Conservation (phyloP, 35 echinoderm and acorn worm genomes). For the Holothuria glaberrima region DNA sequence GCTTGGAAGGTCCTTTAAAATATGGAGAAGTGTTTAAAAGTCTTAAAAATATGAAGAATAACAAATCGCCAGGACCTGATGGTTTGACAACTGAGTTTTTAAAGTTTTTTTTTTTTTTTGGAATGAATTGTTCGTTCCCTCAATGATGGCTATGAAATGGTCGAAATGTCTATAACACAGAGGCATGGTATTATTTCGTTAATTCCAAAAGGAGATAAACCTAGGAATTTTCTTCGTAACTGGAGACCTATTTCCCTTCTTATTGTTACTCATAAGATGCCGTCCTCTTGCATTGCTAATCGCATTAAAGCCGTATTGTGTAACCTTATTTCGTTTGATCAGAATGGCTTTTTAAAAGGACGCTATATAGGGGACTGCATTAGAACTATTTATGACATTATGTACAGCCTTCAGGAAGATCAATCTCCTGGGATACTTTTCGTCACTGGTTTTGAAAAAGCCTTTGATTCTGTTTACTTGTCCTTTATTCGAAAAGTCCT, state of each 20-base stretch:
- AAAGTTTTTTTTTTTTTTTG: not conserved
- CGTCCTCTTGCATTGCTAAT: slow-evolving; percentile 7
- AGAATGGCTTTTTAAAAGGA: not conserved
- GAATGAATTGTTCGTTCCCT: not conserved
- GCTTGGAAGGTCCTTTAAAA: too few species aligned
- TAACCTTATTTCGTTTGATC: slow-evolving; percentile 5
- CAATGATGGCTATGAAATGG: not conserved
- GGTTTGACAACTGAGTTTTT: not conserved
- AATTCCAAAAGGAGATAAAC: too few species aligned
- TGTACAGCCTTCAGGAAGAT: not conserved
- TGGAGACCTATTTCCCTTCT: slow-evolving; percentile 12
- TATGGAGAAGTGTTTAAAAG: not conserved
- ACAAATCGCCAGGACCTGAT: slow-evolving; percentile 4
- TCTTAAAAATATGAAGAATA: not conserved
- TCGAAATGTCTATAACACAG: not conserved
- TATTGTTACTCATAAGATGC: not conserved
- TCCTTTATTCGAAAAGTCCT: not conserved
- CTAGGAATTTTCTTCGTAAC: not conserved
- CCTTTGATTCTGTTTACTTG: not conserved
- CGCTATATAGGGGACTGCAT: not conserved
- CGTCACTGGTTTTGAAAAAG: slow-evolving; percentile 6
- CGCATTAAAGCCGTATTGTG: not conserved
- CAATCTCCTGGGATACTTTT: not conserved
- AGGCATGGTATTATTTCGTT: too few species aligned
- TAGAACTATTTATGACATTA: not conserved